Base-by-base conservation (phyloP, 2,888 invertebrate genomes). In the Platycheirus albimanus region DNA sequence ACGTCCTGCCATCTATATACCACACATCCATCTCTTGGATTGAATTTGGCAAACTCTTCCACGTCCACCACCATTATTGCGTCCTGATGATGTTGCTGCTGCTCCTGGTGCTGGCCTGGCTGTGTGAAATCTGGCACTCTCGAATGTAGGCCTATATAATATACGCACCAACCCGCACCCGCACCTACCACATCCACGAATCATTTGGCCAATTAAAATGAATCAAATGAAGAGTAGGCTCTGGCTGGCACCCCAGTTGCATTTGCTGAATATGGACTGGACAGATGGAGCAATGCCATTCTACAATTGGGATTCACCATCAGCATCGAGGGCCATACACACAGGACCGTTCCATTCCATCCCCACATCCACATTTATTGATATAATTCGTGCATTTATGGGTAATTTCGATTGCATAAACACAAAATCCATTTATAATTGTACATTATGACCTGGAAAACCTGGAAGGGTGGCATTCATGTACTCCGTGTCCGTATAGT, bases 351-450 rank as follows among this genome's bases (percentile, higher is more conserved):
- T 78, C 52, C n/a, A n/a, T n/a, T n/a, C n/a, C n/a, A n/a, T n/a
- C n/a, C n/a, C n/a, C n/a, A n/a, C 67, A 56, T 74, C 69, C 43
- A 54, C 83, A 78, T 83, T 78, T 83, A 83, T 83, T 78, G 83
- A 74, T 78, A 83, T 83, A 83, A 83, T 78, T 83, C 78, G 78
- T 83, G 69, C 83, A 83, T 83, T 83, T 83, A 83, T 83, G 83
- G 83, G 83, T 83, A 83, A 83, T 83, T 81, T 83, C 83, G 86
- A 86, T 86, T 86, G 78, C 84, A 85, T 85, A 85, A 85, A 86
- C 86, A 86, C 84, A 85, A 85, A 85, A 85, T 85, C 85, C 84
- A 85, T 85, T 85, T 85, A 85, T 85, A 85, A 85, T 85, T 85
- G 85, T 85, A 85, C 85, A 85, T 85, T 85, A 85, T 85, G 83